Evolutionary conservation across 2,113 vertebrate species (phyloP), one percentile per base, ranked within the genome.

Genomic region (Lonchura striata): DNA sequence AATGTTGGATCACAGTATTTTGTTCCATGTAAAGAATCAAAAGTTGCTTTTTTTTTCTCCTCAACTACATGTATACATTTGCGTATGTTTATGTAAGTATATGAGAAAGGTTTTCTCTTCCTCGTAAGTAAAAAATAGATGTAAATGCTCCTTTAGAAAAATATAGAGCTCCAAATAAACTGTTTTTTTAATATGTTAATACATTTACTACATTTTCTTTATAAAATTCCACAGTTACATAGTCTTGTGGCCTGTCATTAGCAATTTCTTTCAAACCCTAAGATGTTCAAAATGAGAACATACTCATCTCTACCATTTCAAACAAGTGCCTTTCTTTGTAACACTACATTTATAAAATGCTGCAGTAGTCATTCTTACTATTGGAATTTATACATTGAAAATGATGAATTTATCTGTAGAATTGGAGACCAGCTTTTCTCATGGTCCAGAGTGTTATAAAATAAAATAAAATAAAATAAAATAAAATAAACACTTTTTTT

Each of bases 21-120:
- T 47, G 30, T 52, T 68, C 72, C 2, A 2, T 19, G 23, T 28
- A 63, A 82, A 64, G 24, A 41, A 63, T 56, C 15, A 76, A n/a
- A 81, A 56, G 2, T 13, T 41, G 8, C 4, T 28, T 80, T 3
- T 4, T 4, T 50, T 52, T 11, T 5, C 9, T 3, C 3, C 6
- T 10, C 44, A 21, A 5, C 12, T 8, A 6, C 6, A 15, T 7
- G 9, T 31, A 41, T 13, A 6, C 2, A 4, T 39, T 7, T 50
- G 5, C 46, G 7, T 59, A 15, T 44, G 4, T 31, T n/a, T 60
- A 52, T 3, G 9, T 47, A 64, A 66, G n/a, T 30, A 41, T 64
- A 89, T 49, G 15, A 86, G 20, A 87, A 60, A 92, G 5, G 9
- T 27, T 75, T 60, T 42, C 2, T 47, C 28, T 54, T 65, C 22